Base-by-base conservation (phyloP, 2,888 invertebrate species). In the Imbricaverruca yamaguchii region DNA sequence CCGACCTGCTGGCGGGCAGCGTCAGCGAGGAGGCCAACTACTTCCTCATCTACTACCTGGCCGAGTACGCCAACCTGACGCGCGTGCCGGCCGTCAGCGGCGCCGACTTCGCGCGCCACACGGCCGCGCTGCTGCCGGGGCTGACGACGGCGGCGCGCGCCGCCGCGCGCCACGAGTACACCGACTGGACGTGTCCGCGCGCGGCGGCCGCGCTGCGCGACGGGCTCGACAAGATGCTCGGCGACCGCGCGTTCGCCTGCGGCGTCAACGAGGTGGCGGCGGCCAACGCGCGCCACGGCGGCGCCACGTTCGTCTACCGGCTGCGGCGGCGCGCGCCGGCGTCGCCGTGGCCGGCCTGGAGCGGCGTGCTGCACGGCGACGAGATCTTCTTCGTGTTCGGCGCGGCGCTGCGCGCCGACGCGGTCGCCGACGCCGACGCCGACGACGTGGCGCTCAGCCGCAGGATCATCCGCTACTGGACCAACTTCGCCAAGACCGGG, bases 311-410 rank as follows among this genome's bases (percentile, higher is more conserved):
- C 53, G 13, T 18, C 53, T 55, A 77, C 21, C 55, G 55, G 55
- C 55, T 77, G 77, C 53, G 21, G 55, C 55, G 55, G 77, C 39
- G 55, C 18, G 21, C n/a, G 77, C 77, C 77, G 21, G 56, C 11
- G 9, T n/a, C 77, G n/a, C n/a, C 11, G 13, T 77, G 56, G 55
- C 77, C 77, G 6, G n/a, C 12, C n/a, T 77, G 21, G 56, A 77
- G 3, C 15, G 77, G 55, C 56, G 77, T 21, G n/a, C 53, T 77
- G 55, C 56, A 56, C 56, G 77, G n/a, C 7, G 56, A 77, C 11
- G 97, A 97, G 88, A 96, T 97, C 84, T 93, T 92, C 87, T 97
- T 94, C 87, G 92, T 96, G 69, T 97, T 97, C 87, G 97, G 97
- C n/a, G 95, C 96, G 87, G 96, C 97, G 1, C 89, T 96, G 84